Percentiles rank a stretch among this genome's conserved stretches.
Evolutionary conservation across 2,888 invertebrate genomes (phyloP).

Genomic region (Salticus scenicus): DNA sequence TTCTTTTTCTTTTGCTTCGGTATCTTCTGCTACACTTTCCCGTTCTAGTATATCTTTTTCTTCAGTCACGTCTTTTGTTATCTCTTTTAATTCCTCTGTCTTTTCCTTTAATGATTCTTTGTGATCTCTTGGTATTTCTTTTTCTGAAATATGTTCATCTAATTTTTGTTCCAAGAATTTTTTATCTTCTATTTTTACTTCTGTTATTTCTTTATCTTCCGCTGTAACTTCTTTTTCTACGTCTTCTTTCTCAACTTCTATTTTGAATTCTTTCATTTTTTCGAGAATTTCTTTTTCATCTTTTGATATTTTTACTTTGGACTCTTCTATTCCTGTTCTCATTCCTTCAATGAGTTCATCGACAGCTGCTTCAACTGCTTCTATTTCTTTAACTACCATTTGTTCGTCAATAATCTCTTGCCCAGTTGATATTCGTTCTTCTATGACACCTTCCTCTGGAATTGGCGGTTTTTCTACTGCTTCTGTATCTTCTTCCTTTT

Average conservation of each 20-base stretch:
- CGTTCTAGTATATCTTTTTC: background rate
- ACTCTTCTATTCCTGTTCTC: constrained; percentile 51
- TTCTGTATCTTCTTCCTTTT: background rate
- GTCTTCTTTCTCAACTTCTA: background rate
- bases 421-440: background rate
- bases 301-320: constrained; percentile 14
- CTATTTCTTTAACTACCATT: constrained; percentile 65
- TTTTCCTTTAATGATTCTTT: background rate
- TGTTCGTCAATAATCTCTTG: constrained; percentile 51
- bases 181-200: background rate
- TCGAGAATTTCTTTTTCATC: constrained; percentile 12
- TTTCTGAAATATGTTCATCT: background rate
- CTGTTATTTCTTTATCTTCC: background rate
- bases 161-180: background rate
- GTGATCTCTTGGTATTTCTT: background rate
- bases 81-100: background rate
- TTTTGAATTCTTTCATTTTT: background rate
- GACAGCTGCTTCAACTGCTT: constrained; percentile 61
- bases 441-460: background rate
- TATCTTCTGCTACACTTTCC: background rate
- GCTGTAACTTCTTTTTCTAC: background rate
- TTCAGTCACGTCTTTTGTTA: background rate
- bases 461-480: background rate
- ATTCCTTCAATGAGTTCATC: constrained; percentile 67
- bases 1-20: background rate